Base-by-base conservation (phyloP, 2,888 invertebrate species). In the Diogma glabrata region DNA sequence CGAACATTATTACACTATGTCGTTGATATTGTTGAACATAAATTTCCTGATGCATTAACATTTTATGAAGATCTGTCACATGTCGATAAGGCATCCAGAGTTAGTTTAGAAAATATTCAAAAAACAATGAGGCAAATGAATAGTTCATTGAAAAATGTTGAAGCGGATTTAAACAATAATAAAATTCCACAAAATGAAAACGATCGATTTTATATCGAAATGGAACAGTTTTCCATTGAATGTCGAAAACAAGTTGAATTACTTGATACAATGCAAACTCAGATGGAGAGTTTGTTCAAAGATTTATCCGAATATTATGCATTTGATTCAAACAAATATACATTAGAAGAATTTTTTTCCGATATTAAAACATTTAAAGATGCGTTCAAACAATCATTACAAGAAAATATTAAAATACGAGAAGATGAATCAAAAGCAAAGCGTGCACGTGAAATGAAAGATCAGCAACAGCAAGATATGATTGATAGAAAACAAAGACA, bases 311-410 rank as follows among this genome's bases (percentile, higher is more conserved):
- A 93, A 61, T 97, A 87, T 67, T 96, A 82, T 68, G 80, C 85
- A 2, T 96, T 97, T 67, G 95, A 97, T 64, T 81, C 85, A 7
- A 84, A 82, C 57, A 97, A 97, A 68, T 97, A 96, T 64, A 81
- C 87, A 0, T 77, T 95, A 59, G 97, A 97, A 63, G 96, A 97
- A 66, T 93, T 97, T 75, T 95, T 97, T 68, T 79, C 80, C 0
- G 97, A 99, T 64, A 78, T 99, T 56, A 95, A 94, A 71, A 84
- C 84, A 0, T 99, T 99, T 67, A 94, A 93, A 67, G 91, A 93
- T 64, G 79, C 85, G 22, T 96, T 95, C 66, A 72, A 81, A 83
- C 78, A 85, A 64, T 88, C 93, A 0, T 77, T 87, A 63, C 82
- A 81, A 58, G 94, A 95, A 54, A 92, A 91, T 67, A 73, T 85